Conservation (phyloP, 2,113 vertebrate species). For the Dromas ardeola region DNA sequence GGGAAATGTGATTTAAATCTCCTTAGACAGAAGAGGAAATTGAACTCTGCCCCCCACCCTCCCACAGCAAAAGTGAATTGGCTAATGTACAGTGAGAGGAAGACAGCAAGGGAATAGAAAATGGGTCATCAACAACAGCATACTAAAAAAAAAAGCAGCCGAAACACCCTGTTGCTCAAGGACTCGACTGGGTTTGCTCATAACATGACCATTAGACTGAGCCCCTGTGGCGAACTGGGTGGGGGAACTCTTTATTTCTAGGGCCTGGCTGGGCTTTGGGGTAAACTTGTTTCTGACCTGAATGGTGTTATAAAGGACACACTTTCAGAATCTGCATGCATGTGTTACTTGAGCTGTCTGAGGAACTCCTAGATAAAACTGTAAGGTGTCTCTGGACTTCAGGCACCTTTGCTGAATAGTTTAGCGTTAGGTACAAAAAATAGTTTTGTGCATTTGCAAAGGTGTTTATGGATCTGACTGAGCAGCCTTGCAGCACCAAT, state of each 20-base stretch:
- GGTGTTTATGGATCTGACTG: background rate
- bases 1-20: conserved; percentile 1
- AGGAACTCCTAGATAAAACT: background rate
- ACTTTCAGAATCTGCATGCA: background rate
- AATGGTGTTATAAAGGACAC: background rate
- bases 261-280: background rate
- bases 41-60: background rate
- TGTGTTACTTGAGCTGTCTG: background rate
- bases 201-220: background rate
- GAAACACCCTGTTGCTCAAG: background rate
- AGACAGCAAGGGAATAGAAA: background rate
- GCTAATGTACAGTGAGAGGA: background rate
- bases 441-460: background rate
- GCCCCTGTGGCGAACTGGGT: background rate
- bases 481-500: background rate
- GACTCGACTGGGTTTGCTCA: background rate
- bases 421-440: background rate
- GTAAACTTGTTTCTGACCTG: background rate
- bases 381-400: background rate
- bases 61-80: background rate
- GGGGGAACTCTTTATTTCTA: background rate
- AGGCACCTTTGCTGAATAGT: background rate
- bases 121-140: background rate
- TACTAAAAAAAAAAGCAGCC: background rate
- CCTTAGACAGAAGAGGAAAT: background rate